Base-by-base conservation (phyloP, 2,113 vertebrate species). In the Gracilinanus agilis region DNA sequence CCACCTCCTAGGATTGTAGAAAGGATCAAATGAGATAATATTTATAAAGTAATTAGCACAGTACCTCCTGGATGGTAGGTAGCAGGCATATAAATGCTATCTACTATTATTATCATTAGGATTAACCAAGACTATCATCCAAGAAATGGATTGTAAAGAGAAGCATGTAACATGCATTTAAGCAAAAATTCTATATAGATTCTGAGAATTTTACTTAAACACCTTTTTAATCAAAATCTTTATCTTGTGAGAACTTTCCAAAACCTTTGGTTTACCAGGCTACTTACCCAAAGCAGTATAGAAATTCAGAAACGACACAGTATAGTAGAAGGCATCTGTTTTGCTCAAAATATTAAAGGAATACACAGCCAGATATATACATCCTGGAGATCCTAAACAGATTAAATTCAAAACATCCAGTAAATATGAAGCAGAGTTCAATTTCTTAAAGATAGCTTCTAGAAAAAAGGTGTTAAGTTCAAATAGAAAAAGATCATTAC, bases 251-350 rank as follows among this genome's bases (percentile, higher is more conserved):
- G 92, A 91, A 91, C 94, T 92, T 55, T 95, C 83, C n/a, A 90
- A 5, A 88, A 94, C 25, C 53, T 96, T 56, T 24, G 27, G 13
- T 95, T 93, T 58, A 96, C n/a, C 75, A 61, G 49, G 24, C 92
- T 96, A 98, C 99, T 98, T 99, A 99, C 99, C 99, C 24, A 99
- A 95, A 90, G 98, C 98, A 53, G 99, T 99, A 94, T 99, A 99
- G 55, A 99, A 96, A 98, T 99, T 99, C 98, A 99, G 99, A 96
- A 99, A 94, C 97, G 99, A 97, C 97, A 99, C 24, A 53, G 98
- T 98, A 97, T 99, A 99, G 98, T 98, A 99, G 97, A 99, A 99
- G 89, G 93, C 94, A 95, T 99, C 98, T 92, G 98, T 99, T 98
- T 99, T 99, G 98, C 99, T 99, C 98, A 99, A 98, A 93, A 99